Percentiles rank a stretch among this genome's conserved stretches.
Evolutionary conservation across 2,888 invertebrate species (phyloP).

Genomic region (Tetragonula carbonaria): DNA sequence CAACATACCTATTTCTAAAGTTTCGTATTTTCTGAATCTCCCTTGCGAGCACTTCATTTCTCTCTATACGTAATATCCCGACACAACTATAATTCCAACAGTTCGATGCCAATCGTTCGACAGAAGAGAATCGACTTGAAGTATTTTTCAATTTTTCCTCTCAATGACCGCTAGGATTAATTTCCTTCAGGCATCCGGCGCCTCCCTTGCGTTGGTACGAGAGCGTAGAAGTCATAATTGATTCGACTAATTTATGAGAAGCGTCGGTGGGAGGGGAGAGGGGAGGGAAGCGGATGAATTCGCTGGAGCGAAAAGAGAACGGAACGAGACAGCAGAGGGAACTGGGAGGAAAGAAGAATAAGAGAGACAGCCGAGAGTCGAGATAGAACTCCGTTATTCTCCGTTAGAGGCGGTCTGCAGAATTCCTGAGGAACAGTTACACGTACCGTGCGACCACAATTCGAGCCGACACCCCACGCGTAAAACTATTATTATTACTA

Average conservation of each 20-base stretch:
- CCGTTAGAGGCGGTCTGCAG: constrained; percentile 37
- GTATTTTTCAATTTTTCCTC: not conserved
- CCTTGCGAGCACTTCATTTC: no score
- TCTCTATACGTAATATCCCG: no score
- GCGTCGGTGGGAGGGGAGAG: not conserved
- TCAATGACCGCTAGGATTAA: constrained; percentile 10
- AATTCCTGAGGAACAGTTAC: constrained; percentile 48
- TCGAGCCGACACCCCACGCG: constrained; percentile 42
- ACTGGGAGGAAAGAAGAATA: not conserved
- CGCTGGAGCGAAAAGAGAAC: not conserved
- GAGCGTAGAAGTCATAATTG: constrained; percentile 27
- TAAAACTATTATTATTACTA: constrained; percentile 58
- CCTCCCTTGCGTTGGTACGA: not conserved
- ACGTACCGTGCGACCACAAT: constrained; percentile 43
- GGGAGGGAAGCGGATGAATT: not conserved
- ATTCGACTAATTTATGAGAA: constrained; percentile 50
- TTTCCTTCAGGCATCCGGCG: not conserved
- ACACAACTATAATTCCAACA: not conserved
- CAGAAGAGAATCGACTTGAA: not conserved
- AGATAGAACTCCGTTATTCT: constrained; percentile 54
- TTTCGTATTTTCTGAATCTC: no score
- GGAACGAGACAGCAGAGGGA: not conserved
- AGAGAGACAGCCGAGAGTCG: not conserved
- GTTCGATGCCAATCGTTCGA: no score
- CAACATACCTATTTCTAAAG: no score